Percentiles rank a stretch among this genome's conserved stretches.
Conservation (phyloP, 2,797 vertebrate species). For the Oophaga sylvatica region DNA sequence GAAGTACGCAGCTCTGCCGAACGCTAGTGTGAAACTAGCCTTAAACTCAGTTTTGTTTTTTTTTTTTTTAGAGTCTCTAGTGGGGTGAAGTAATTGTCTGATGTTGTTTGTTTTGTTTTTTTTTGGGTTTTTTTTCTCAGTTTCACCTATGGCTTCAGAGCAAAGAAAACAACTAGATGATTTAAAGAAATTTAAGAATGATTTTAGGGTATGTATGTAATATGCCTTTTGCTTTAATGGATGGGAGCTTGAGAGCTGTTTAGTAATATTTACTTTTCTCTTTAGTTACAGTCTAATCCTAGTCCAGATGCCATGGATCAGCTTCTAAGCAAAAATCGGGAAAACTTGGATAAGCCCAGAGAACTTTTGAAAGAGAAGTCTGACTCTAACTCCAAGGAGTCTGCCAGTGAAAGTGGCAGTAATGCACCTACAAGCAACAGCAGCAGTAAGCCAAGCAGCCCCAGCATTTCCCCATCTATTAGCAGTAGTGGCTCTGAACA, state of each 20-base stretch:
- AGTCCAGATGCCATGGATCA: conserved; percentile 88
- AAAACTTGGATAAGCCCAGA: conserved; percentile 87
- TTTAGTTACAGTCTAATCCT: conserved; percentile 92
- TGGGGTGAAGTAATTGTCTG: neutral
- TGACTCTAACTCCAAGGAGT: conserved; percentile 77
- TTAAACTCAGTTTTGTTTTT: too few species aligned
- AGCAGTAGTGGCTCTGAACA: conserved; percentile 80
- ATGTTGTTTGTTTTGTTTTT: too few species aligned
- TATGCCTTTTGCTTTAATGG: neutral
- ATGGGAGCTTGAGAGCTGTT: neutral
- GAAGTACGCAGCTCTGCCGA: too few species aligned
- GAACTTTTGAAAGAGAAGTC: conserved; percentile 87
- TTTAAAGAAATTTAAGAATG: conserved; percentile 98
- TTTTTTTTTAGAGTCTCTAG: neutral
- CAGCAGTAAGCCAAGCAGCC: conserved; percentile 84
- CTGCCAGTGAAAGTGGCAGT: conserved; percentile 74
- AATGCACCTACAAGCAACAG: conserved; percentile 70
- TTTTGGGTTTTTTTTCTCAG: conserved; percentile 69
- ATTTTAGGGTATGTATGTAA: conserved; percentile 93
- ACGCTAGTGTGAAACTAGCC: too few species aligned
- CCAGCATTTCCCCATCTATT: conserved; percentile 85
- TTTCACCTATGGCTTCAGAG: conserved; percentile 88
- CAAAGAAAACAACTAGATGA: conserved; percentile 99
- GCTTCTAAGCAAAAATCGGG: conserved; percentile 87
- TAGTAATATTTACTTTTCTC: neutral